Evolutionary conservation across 2,113 vertebrate genomes (phyloP).

Genomic region (Ia io): DNA sequence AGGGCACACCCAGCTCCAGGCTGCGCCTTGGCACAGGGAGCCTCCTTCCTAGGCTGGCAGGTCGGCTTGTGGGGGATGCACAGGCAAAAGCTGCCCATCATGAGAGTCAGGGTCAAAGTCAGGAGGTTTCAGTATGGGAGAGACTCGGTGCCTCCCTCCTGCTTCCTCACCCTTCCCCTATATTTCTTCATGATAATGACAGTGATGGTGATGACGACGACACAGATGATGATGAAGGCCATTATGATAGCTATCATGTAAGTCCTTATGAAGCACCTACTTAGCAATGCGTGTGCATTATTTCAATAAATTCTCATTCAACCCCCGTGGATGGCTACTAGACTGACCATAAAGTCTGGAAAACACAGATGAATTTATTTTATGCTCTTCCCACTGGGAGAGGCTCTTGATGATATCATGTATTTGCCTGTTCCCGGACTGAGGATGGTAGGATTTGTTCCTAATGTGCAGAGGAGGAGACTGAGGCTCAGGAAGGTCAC

Average conservation of each 20-base stretch:
- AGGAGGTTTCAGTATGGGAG: not conserved
- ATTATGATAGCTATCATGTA: rapidly evolving
- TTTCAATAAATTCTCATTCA: not conserved
- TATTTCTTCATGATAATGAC: not conserved
- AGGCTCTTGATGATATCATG: not conserved
- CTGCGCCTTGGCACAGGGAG: not conserved
- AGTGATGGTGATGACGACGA: rapidly evolving
- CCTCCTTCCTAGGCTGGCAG: not conserved
- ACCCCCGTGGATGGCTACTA: not conserved
- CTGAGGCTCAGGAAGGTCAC: too few relatives aligned
- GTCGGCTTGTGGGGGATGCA: too few relatives aligned
- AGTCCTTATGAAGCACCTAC: not conserved
- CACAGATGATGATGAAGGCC: rapidly evolving
- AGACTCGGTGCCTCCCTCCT: not conserved
- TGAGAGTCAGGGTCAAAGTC: not conserved
- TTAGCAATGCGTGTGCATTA: not conserved
- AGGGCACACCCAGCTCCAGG: rapidly evolving
- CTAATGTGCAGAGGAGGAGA: not conserved
- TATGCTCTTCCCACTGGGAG: not conserved
- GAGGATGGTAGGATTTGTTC: not conserved
- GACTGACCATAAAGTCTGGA: not conserved
- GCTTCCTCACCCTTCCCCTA: not conserved
- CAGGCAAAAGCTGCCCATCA: not conserved
- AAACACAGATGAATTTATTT: not conserved
- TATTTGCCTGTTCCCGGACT: not conserved